A percentile compares a stretch with the other conserved stretches of the same genome.
Conservation (phyloP, 2,113 vertebrate genomes). For the Jacana jacana region DNA sequence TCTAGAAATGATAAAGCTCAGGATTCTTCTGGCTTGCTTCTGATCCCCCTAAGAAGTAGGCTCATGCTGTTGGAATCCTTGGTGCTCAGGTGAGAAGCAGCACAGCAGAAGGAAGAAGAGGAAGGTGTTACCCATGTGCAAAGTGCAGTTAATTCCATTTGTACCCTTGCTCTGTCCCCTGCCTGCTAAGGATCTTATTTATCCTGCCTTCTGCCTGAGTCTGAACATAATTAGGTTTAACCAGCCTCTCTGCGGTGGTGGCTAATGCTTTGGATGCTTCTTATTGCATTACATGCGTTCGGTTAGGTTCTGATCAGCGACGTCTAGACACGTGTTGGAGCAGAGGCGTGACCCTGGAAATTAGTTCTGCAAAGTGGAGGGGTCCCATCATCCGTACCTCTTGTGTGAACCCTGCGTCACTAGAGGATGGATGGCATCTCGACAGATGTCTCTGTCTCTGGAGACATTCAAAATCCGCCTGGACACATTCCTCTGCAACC, state of each 20-base stretch:
- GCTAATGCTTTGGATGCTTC: not conserved
- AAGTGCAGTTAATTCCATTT: not conserved
- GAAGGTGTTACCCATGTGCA: not conserved
- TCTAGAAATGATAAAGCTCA: not conserved
- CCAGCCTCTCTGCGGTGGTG: not conserved
- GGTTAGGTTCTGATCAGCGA: not conserved
- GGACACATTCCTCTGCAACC: no score
- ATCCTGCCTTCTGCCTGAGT: not conserved
- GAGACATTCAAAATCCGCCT: no score
- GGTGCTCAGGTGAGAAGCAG: not conserved
- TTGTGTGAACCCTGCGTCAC: not conserved
- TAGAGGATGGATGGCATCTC: not conserved
- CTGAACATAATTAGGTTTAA: not conserved
- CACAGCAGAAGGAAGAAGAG: not conserved
- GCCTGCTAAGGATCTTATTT: not conserved
- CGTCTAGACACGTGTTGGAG: not conserved
- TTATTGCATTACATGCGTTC: not conserved
- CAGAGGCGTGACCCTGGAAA: not conserved
- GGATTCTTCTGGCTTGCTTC: not conserved
- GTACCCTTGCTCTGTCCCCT: not conserved
- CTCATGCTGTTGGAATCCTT: not conserved
- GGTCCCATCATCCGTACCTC: not conserved
- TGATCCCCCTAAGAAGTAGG: not conserved
- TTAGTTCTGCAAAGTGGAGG: not conserved
- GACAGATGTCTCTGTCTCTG: no score